Evolutionary conservation across 2,888 invertebrate species (phyloP).

Genomic region (Drosophila merina): DNA sequence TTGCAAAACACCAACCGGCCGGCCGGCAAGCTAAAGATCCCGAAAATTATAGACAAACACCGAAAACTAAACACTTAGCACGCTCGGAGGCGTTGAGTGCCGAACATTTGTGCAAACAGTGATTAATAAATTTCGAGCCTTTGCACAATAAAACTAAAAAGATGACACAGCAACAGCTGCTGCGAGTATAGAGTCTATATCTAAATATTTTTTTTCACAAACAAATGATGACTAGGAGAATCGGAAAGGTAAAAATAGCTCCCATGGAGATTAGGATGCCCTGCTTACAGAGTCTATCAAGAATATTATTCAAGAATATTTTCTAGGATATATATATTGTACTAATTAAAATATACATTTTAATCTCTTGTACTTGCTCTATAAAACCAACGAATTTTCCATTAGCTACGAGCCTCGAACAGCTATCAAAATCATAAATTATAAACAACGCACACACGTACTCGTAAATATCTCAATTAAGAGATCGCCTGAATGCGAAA

Average conservation of each 20-base stretch:
- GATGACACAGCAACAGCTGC: conserved; percentile 27
- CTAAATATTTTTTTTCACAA: conserved; percentile 3
- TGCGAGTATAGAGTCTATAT: neutral
- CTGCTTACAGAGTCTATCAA: too few relatives aligned
- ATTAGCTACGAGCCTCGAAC: conserved; percentile 44
- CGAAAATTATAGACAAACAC: neutral
- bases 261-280: too few relatives aligned
- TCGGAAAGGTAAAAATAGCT: neutral
- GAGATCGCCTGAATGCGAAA: conserved; percentile 58
- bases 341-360: neutral
- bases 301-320: too few relatives aligned
- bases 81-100: conserved; percentile 24
- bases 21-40: conserved; percentile 28
- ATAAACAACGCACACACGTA: conserved; percentile 56
- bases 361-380: conserved; percentile 9
- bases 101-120: conserved; percentile 57
- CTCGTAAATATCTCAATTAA: conserved; percentile 65
- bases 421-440: conserved; percentile 64
- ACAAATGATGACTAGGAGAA: neutral
- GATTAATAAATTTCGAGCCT: conserved; percentile 58
- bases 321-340: neutral
- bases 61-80: conserved; percentile 49
- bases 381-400: conserved; percentile 60
- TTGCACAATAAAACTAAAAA: conserved; percentile 39
- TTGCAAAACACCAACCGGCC: conserved; percentile 47